phyloP scores from a whole-genome alignment of 2,797 vertebrate species.

The Gobio occitaniae region DNA sequence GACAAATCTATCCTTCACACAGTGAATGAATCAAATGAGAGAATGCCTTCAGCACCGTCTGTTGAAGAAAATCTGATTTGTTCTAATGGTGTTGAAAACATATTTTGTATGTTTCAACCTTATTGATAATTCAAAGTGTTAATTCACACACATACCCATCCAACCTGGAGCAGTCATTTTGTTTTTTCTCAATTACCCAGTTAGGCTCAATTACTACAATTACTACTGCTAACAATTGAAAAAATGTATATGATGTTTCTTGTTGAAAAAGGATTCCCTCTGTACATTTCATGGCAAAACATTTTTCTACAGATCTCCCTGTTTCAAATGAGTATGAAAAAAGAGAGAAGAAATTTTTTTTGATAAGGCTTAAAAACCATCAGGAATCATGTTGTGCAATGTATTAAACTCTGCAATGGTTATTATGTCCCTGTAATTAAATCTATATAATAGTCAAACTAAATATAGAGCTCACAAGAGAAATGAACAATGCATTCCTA shows the following conservation, averaged over 20 bases:
- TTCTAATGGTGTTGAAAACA: neutral
- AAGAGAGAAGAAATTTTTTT: neutral
- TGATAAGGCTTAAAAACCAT: neutral
- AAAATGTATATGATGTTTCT: no score
- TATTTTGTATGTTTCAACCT: neutral
- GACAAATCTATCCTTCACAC: neutral
- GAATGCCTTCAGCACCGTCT: neutral
- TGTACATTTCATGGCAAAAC: neutral
- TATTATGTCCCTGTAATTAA: neutral
- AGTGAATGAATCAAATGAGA: neutral
- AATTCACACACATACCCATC: neutral
- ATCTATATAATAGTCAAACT: neutral
- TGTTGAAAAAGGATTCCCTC: neutral
- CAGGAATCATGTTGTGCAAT: neutral
- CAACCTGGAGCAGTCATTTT: neutral
- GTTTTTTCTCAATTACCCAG: neutral
- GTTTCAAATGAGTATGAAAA: neutral
- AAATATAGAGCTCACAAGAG: neutral
- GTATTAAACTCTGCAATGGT: neutral
- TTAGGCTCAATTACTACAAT: neutral
- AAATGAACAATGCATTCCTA: neutral
- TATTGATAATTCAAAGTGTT: neutral
- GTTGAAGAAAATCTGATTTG: neutral
- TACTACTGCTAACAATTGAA: no score
- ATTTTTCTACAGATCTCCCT: neutral